Evolutionary conservation across 2,113 vertebrate genomes (phyloP), one percentile per base, ranked within the genome.

Genomic region (Oreotrochilus melanogaster): DNA sequence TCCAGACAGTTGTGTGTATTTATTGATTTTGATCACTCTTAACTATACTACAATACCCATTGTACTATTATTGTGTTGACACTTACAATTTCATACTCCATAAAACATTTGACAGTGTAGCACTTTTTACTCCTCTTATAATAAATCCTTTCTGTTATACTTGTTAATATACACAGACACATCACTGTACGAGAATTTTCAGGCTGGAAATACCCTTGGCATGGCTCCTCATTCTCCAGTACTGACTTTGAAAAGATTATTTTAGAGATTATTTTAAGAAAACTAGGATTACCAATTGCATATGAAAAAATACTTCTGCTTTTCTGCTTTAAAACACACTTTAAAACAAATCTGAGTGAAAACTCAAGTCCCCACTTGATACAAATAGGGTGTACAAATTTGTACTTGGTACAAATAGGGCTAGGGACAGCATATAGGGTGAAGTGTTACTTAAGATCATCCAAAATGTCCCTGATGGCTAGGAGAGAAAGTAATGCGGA

Each of bases 11-110:
- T 53, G 57, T 78, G 45, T 69, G 31, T 73, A 84, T 91, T 80
- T 92, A 88, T 64, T 86, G 83, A 94, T 85, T 93, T 92, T 89
- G 80, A 71, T 87, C 56, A 54, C 65, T 83, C 54, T 83, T 78
- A 86, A 54, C 57, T 84, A 13, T 67, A 42, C 25, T 82, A n/a
- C 71, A 64, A 37, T 54, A 21, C 50, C 58, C 39, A 45, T 84
- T 17, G 71, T 82, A 47, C 83, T 56, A 33, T 66, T 94, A 72
- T 31, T 71, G 22, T 78, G 50, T 90, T 94, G 92, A 89, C 93
- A 89, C 61, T 70, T 92, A 58, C 56, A 96, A 97, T 97, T 97
- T 96, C 94, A 93, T 94, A 95, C 80, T 92, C 62, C 92, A 89
- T 97, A 83, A 95, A 94, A 61, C 65, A 42, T 66, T 87, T 89